These are phyloP conservation scores for Watsonalla binaria DNA, from an alignment of 2,888 invertebrate genomes.

Conservation along the genomic window DNA sequence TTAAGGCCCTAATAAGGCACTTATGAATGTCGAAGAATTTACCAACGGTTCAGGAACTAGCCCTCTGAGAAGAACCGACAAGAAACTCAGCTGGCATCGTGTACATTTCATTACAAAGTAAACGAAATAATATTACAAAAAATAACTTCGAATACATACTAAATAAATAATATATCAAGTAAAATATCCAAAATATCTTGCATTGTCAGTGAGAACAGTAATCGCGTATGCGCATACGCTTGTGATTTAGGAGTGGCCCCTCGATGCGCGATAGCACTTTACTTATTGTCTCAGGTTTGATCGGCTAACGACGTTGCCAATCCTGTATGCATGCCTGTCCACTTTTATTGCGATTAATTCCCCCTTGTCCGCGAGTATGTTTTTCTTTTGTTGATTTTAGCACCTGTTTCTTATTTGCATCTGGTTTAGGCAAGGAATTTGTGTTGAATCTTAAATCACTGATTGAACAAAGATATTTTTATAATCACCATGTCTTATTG, in stretches of 20 bases:
- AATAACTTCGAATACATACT: no score
- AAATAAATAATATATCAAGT: no score
- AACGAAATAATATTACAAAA: no score
- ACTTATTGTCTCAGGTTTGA: conserved; percentile 62
- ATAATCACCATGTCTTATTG: no score
- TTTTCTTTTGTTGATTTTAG: conserved; percentile 4
- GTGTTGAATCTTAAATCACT: background rate
- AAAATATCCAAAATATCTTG: conserved; percentile 15
- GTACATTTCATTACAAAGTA: no score
- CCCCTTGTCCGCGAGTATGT: background rate
- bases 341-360: conserved; percentile 56
- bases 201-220: conserved; percentile 14
- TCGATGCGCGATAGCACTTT: conserved; percentile 57
- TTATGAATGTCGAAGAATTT: no score
- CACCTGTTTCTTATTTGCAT: conserved; percentile 4
- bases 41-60: no score
- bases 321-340: conserved; percentile 46
- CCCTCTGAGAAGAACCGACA: no score
- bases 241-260: conserved; percentile 49
- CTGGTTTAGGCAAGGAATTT: background rate
- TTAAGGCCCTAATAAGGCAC: no score
- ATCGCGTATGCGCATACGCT: conserved; percentile 31
- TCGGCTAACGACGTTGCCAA: conserved; percentile 47
- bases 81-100: no score
- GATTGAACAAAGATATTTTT: background rate